A percentile compares a stretch with the other conserved stretches of the same genome.
Evolutionary conservation across 2,888 invertebrate species (phyloP).

Genomic region (Cryptus armator): DNA sequence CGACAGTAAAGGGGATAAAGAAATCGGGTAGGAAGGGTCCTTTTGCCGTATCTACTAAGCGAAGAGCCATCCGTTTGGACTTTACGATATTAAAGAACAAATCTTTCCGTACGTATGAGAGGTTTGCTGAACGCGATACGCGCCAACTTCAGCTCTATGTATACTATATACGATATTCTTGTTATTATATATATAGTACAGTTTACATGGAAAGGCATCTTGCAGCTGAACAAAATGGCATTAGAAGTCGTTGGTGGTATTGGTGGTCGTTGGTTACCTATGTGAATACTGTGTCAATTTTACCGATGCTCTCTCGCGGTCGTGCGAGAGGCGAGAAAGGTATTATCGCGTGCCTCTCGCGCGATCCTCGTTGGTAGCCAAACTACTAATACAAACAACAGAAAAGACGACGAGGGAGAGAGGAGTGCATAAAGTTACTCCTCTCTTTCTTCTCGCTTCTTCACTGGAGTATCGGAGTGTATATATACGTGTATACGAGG

Average conservation of each 20-base stretch:
- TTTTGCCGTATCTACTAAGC: constrained; percentile 56
- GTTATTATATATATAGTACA: background rate
- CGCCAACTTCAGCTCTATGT: background rate
- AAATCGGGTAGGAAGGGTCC: constrained; percentile 57
- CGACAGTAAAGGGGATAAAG: constrained; percentile 37
- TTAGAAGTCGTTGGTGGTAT: constrained; percentile 9
- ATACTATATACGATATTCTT: background rate
- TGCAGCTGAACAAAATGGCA: constrained; percentile 23
- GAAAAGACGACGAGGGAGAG: constrained; percentile 27
- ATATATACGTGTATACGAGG: constrained; percentile 31
- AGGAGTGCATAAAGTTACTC: constrained; percentile 29
- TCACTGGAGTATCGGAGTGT: constrained; percentile 30
- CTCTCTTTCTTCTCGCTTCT: constrained; percentile 57
- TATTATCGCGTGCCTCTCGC: constrained; percentile 41
- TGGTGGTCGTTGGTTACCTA: constrained; percentile 7
- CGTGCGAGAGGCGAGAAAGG: constrained; percentile 47
- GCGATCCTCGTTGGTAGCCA: constrained; percentile 41
- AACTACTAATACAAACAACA: constrained; percentile 15
- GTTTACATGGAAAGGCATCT: background rate
- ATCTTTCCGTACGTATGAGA: constrained; percentile 24
- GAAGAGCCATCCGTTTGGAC: constrained; percentile 14
- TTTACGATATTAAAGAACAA: constrained; percentile 50
- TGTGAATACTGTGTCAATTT: constrained; percentile 24
- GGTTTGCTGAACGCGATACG: background rate
- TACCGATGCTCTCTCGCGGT: constrained; percentile 41